Conservation (phyloP, 2,797 vertebrate species). For the Chaetophractus vellerosus region DNA sequence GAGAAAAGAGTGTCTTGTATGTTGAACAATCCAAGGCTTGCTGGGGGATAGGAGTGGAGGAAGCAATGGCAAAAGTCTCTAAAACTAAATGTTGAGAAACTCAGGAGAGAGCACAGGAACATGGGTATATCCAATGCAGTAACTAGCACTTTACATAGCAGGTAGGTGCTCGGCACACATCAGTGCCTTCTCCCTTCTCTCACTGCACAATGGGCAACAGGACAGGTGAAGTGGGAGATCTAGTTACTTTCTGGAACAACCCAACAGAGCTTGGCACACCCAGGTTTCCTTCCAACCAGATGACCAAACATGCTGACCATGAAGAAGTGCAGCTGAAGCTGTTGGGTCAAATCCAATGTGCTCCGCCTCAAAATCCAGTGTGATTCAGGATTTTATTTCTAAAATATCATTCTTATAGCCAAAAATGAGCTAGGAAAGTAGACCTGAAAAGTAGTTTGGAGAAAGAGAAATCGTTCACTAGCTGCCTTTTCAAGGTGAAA, state of each 20-base stretch:
- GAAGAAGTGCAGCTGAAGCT: not conserved
- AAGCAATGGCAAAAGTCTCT: not conserved
- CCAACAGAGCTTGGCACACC: not conserved
- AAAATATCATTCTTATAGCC: not conserved
- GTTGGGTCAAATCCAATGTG: not conserved
- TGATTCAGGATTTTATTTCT: not conserved
- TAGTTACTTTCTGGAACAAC: not conserved
- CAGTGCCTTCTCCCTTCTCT: not conserved
- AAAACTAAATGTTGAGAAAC: not conserved
- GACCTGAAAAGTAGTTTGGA: constrained; percentile 4
- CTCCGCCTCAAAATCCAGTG: not conserved
- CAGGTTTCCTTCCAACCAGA: not conserved
- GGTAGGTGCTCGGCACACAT: not conserved
- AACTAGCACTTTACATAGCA: no score
- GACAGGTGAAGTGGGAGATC: not conserved
- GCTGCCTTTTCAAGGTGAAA: not conserved
- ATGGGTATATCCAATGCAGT: rapidly evolving
- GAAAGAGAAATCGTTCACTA: not conserved
- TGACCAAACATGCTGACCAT: not conserved
- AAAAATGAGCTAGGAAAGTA: not conserved
- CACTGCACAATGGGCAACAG: not conserved
- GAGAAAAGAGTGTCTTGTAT: not conserved
- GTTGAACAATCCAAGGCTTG: not conserved
- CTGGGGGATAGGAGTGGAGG: not conserved
- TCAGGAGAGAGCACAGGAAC: not conserved